phyloP scores from a whole-genome alignment of 2,113 vertebrate species.

The Tenebrosternarchus preto region DNA sequence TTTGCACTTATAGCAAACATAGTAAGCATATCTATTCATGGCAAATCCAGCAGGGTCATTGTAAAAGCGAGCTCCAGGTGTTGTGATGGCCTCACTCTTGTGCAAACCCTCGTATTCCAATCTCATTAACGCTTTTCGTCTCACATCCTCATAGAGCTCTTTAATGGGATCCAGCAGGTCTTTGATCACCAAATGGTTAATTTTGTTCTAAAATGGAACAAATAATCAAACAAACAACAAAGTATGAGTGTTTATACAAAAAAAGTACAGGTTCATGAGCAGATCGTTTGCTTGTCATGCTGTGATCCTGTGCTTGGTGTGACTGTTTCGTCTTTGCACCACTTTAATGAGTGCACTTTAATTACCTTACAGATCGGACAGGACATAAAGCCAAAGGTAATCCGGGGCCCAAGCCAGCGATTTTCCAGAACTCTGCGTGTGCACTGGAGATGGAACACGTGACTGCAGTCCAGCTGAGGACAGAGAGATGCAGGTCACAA shows the following conservation, averaged over 20 bases:
- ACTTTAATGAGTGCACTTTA: too few species aligned
- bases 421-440: constrained; percentile 95
- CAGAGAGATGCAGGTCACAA: constrained; percentile 18
- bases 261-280: background rate
- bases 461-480: constrained; percentile 94
- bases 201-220: constrained; percentile 88
- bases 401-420: constrained; percentile 96
- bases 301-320: constrained; percentile 1
- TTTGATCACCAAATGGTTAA: constrained; percentile 95
- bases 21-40: constrained; percentile 99
- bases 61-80: constrained; percentile 93
- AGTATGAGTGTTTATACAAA: background rate
- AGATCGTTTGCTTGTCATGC: background rate
- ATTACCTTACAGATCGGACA: constrained; percentile 99
- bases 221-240: background rate
- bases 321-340: too few species aligned
- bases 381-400: constrained; percentile 98
- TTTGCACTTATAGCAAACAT: constrained; percentile 99
- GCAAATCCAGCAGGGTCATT: constrained; percentile 96
- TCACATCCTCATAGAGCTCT: constrained; percentile 97
- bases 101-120: constrained; percentile 96
- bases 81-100: constrained; percentile 98
- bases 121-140: constrained; percentile 96
- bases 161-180: constrained; percentile 97
- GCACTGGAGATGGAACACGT: constrained; percentile 97